These are phyloP conservation scores for Etheostoma nigrum DNA, from an alignment of 2,797 vertebrate species.

Conservation along the genomic window DNA sequence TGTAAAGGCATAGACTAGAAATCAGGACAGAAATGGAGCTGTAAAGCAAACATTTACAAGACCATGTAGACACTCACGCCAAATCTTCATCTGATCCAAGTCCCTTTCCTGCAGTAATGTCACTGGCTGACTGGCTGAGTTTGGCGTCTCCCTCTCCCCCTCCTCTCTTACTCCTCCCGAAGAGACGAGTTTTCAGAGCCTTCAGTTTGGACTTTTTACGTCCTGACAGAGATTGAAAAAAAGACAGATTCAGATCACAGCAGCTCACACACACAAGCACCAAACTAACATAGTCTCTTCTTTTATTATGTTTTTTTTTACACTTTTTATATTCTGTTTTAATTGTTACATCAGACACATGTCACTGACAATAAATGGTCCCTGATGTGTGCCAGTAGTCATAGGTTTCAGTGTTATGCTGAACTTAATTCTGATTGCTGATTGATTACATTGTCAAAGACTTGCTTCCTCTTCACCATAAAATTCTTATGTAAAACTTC, in stretches of 20 bases:
- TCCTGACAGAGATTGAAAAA: slow-evolving; percentile 76
- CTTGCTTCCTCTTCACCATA: neutral
- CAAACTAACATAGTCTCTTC: neutral
- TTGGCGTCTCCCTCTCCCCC: slow-evolving; percentile 77
- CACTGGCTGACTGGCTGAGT: slow-evolving; percentile 87
- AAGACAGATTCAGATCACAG: slow-evolving; percentile 52
- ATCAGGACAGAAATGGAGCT: neutral
- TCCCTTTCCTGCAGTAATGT: slow-evolving; percentile 80
- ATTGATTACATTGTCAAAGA: neutral
- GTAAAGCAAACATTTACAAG: neutral
- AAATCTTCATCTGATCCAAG: slow-evolving; percentile 89
- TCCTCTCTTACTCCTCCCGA: slow-evolving; percentile 88
- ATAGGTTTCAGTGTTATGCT: neutral
- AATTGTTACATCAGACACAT: neutral
- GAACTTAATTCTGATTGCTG: neutral
- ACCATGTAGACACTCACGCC: slow-evolving; percentile 61
- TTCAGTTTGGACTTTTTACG: slow-evolving; percentile 92
- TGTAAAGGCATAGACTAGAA: neutral
- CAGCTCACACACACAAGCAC: slow-evolving; percentile 17
- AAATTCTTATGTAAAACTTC: neutral
- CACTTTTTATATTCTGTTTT: neutral
- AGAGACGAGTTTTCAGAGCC: slow-evolving; percentile 88
- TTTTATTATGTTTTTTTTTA: too few relatives aligned
- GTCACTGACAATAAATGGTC: neutral
- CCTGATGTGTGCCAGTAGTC: too few relatives aligned